Percentiles rank a stretch among this genome's conserved stretches.
Evolutionary conservation across 2,113 vertebrate genomes (phyloP).

Genomic region (Antennarius striatus): DNA sequence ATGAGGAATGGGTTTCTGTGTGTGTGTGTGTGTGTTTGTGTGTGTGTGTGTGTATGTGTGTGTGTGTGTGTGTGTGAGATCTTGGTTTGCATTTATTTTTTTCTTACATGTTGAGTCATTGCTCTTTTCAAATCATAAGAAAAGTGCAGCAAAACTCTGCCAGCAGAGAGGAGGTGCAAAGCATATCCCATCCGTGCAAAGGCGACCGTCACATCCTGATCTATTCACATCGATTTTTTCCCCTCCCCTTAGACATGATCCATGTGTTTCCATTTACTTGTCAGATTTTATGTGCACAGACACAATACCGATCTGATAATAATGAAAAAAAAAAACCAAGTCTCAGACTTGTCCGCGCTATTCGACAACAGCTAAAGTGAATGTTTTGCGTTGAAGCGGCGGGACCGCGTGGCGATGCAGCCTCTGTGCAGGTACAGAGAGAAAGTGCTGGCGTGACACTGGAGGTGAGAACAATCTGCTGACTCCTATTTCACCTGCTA

Average conservation of each 20-base stretch:
- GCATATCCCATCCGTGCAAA: constrained; percentile 17
- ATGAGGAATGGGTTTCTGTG: background rate
- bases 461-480: constrained; percentile 23
- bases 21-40: constrained; percentile 4
- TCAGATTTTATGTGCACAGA: constrained; percentile 72
- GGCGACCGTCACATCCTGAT: constrained; percentile 39
- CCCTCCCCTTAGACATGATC: constrained; percentile 44
- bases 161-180: constrained; percentile 47
- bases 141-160: constrained; percentile 48
- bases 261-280: constrained; percentile 74
- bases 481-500: constrained; percentile 37
- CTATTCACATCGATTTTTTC: constrained; percentile 64
- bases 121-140: constrained; percentile 60
- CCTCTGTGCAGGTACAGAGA: constrained; percentile 15
- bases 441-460: background rate
- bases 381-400: constrained; percentile 30
- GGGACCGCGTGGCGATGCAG: background rate
- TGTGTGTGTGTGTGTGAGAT: background rate
- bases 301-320: constrained; percentile 59
- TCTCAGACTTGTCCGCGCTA: constrained; percentile 41
- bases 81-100: background rate
- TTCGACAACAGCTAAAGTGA: constrained; percentile 45
- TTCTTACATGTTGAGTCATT: constrained; percentile 21
- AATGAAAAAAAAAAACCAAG: constrained; percentile 39
- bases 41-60: constrained; percentile 5